Conservation (phyloP, 2,113 vertebrate genomes). For the Zapornia atra region DNA sequence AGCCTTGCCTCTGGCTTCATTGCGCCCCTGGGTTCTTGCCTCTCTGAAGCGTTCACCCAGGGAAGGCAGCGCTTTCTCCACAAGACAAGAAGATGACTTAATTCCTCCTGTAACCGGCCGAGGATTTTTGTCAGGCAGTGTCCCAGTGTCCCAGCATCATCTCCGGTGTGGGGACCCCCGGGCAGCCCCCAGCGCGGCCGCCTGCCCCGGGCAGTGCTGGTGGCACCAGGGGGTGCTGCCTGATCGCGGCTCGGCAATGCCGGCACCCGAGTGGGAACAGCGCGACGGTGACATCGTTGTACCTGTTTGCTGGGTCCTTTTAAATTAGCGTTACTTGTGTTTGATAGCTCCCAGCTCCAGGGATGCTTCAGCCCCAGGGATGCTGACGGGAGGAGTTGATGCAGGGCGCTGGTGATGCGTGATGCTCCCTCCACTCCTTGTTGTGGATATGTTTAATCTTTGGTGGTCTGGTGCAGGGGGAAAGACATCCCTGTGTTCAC, state of each 20-base stretch:
- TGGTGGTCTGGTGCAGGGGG: background rate
- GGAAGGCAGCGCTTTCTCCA: no score
- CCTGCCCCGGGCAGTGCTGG: background rate
- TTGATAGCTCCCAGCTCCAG: background rate
- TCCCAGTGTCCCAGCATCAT: rapidly evolving
- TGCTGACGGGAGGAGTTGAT: background rate
- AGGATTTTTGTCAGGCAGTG: rapidly evolving
- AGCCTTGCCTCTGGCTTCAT: no score
- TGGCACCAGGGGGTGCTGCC: conserved; percentile 76
- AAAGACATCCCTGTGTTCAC: rapidly evolving
- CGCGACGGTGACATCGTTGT: background rate
- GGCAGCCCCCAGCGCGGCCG: background rate
- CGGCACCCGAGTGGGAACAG: background rate
- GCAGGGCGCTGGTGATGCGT: background rate
- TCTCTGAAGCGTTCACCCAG: rapidly evolving
- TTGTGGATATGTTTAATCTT: background rate
- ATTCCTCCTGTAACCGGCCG: no score
- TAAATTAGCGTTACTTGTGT: rapidly evolving
- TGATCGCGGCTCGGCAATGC: background rate
- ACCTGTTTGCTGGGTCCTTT: background rate
- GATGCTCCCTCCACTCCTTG: background rate
- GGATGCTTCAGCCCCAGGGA: background rate
- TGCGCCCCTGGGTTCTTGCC: rapidly evolving
- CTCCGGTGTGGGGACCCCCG: background rate
- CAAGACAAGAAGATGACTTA: background rate